Evolutionary conservation across 2,797 vertebrate genomes (phyloP).

Genomic region (Toxotes lorentzi): DNA sequence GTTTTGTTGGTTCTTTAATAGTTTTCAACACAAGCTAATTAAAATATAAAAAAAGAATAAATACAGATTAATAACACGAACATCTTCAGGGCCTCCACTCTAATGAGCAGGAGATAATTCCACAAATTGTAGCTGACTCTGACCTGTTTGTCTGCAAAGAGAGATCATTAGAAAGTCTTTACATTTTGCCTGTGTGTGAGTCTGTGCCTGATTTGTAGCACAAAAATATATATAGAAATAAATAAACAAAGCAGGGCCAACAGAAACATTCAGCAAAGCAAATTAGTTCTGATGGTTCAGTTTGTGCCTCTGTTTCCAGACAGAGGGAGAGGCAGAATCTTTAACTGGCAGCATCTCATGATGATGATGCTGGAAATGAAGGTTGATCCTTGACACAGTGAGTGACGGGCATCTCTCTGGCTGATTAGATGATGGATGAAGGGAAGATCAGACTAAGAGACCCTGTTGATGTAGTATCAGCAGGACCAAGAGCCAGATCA

Average conservation of each 20-base stretch:
- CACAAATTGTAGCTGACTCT: constrained; percentile 27
- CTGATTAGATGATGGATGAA: constrained; percentile 30
- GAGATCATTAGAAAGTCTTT: constrained; percentile 18
- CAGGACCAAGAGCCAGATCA: too few species aligned
- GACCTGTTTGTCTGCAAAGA: constrained; percentile 25
- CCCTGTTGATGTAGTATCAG: not conserved
- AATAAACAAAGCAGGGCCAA: not conserved
- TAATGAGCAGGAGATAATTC: constrained; percentile 38
- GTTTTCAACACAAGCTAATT: constrained; percentile 2
- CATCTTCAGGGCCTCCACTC: not conserved
- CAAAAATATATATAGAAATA: not conserved
- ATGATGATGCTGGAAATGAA: constrained; percentile 23
- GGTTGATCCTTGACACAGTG: constrained; percentile 43
- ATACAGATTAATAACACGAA: constrained; percentile 24
- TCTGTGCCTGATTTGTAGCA: constrained; percentile 3
- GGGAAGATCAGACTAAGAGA: not conserved
- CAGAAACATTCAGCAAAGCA: constrained; percentile 5
- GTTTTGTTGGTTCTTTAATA: constrained; percentile 3
- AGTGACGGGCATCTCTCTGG: constrained; percentile 31
- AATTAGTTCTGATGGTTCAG: not conserved
- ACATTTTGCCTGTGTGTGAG: not conserved
- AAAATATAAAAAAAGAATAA: not conserved
- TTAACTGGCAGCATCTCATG: constrained; percentile 16
- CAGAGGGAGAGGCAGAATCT: not conserved
- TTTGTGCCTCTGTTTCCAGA: not conserved